Evolutionary conservation across 2,797 vertebrate genomes (phyloP).

Genomic region (Craterocephalus amniculus): DNA sequence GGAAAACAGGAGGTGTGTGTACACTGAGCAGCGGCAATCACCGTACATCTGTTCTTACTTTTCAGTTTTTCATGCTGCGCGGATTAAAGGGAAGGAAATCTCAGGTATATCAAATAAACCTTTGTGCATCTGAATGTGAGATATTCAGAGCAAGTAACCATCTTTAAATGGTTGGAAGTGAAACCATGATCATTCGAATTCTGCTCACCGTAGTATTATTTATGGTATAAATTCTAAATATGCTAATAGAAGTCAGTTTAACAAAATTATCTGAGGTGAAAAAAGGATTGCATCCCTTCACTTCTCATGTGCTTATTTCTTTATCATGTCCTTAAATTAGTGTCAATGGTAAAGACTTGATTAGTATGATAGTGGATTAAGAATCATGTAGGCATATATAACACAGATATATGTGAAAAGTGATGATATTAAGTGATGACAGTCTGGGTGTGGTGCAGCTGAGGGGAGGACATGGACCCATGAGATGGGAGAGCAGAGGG

Average conservation of each 20-base stretch:
- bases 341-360: constrained; percentile 12
- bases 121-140: constrained; percentile 1
- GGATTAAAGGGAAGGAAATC: not conserved
- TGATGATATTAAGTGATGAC: constrained; percentile 54
- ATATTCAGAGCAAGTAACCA: not conserved
- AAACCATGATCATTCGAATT: not conserved
- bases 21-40: constrained; percentile 19
- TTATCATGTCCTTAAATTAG: constrained; percentile 1
- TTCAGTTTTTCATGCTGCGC: not conserved
- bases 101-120: constrained; percentile 1
- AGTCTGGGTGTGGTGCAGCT: constrained; percentile 66
- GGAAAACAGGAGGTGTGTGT: constrained; percentile 37
- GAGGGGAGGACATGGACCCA: constrained; percentile 72
- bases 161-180: not conserved
- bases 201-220: not conserved
- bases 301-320: not conserved
- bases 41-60: constrained; percentile 31
- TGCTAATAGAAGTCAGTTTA: not conserved
- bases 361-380: not conserved
- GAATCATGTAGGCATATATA: constrained; percentile 9
- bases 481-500: constrained; percentile 73
- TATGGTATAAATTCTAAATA: not conserved
- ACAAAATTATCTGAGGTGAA: not conserved
- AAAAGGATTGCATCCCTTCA: not conserved
- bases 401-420: constrained; percentile 42